Conservation (phyloP, 2,797 vertebrate genomes). For the Poeciliopsis paucimaculata region DNA sequence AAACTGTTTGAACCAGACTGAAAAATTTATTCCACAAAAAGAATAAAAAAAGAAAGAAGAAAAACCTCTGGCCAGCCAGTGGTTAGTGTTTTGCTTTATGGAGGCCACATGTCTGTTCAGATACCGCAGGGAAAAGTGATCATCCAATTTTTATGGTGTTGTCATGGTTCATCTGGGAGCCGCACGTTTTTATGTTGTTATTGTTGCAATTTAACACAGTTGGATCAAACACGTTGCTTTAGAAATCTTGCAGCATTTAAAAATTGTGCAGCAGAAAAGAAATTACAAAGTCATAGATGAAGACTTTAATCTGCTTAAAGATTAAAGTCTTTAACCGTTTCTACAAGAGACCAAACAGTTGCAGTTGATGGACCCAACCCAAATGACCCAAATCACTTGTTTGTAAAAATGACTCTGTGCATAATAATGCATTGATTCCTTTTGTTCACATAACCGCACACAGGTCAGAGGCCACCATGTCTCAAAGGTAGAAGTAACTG, state of each 20-base stretch:
- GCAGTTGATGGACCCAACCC: background rate
- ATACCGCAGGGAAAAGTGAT: conserved; percentile 7
- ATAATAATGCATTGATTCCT: background rate
- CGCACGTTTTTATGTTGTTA: background rate
- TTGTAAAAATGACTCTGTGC: background rate
- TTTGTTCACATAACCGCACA: background rate
- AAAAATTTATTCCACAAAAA: background rate
- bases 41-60: background rate
- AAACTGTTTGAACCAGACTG: background rate
- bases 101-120: background rate
- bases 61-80: background rate
- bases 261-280: background rate
- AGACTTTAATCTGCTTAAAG: background rate
- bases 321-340: background rate
- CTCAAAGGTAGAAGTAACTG: background rate
- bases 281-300: background rate
- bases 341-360: background rate
- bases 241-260: background rate
- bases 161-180: background rate
- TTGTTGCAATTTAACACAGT: conserved; percentile 4
- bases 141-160: conserved; percentile 1
- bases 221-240: background rate
- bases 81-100: conserved; percentile 2
- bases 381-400: background rate
- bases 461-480: background rate